phyloP scores from a whole-genome alignment of 2,888 invertebrate genomes.

The Cremastinae sp. region DNA sequence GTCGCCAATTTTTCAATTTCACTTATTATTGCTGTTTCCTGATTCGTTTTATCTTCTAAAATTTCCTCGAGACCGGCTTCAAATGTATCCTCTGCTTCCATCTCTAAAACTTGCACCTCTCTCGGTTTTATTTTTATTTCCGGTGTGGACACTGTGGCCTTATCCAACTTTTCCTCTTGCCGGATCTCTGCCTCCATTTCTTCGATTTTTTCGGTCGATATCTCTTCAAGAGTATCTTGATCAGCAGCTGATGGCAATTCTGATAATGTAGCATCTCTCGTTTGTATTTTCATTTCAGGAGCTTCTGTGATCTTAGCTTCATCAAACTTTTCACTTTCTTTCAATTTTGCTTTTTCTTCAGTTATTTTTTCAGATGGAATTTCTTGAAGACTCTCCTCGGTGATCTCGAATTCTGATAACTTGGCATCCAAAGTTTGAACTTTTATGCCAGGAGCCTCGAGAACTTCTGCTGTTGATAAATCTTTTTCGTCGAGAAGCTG shows the following conservation, averaged over 20 bases:
- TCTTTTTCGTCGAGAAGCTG: conserved; percentile 19
- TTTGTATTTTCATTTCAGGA: conserved; percentile 33
- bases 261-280: conserved; percentile 3
- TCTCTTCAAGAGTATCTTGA: conserved; percentile 22
- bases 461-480: conserved; percentile 24
- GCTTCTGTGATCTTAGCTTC: conserved; percentile 17
- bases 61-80: conserved; percentile 34
- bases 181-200: conserved; percentile 15
- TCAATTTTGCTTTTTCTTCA: conserved; percentile 16
- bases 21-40: background rate
- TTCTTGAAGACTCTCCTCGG: conserved; percentile 49
- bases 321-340: conserved; percentile 21
- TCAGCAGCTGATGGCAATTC: conserved; percentile 37
- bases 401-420: conserved; percentile 55
- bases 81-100: conserved; percentile 40
- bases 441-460: conserved; percentile 45
- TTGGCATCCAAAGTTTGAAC: conserved; percentile 65
- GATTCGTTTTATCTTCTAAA: background rate
- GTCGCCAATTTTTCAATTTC: conserved; percentile 8
- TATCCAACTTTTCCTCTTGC: conserved; percentile 8
- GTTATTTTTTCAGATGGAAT: conserved; percentile 28
- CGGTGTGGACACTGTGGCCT: conserved; percentile 14
- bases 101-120: conserved; percentile 5
- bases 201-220: conserved; percentile 7
- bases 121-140: conserved; percentile 15